Conservation (phyloP, 1,140 invertebrate genomes). For the Psix sp. region DNA sequence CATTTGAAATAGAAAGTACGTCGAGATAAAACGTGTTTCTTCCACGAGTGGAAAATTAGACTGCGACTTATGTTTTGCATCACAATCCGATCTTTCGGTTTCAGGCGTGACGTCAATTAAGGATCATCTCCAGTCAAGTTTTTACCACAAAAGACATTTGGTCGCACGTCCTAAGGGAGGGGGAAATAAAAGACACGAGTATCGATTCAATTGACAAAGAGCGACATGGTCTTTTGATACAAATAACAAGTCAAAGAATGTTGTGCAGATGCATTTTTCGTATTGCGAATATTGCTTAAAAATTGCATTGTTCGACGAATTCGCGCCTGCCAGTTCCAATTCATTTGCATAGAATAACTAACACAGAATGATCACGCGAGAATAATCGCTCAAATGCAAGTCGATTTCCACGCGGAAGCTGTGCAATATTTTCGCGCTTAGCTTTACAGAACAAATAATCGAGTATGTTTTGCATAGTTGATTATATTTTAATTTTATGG, state of each 20-base stretch:
- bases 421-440: conserved; percentile 24
- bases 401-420: no score
- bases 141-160: conserved; percentile 27
- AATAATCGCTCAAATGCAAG: no score
- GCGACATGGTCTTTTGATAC: conserved; percentile 8
- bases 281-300: no score
- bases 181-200: conserved; percentile 15
- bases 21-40: conserved; percentile 27
- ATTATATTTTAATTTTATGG: conserved; percentile 20
- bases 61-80: conserved; percentile 32
- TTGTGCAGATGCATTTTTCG: no score
- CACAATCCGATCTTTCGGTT: conserved; percentile 24
- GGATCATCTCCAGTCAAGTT: conserved; percentile 27
- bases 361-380: no score
- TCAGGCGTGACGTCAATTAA: conserved; percentile 41
- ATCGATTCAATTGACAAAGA: no score
- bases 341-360: no score
- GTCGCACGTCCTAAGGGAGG: not conserved
- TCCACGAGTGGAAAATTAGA: conserved; percentile 28
- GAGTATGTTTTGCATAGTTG: conserved; percentile 22
- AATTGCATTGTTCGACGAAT: no score
- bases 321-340: no score
- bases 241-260: no score
- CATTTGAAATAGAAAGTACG: conserved; percentile 29
- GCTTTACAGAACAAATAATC: no score